Evolutionary conservation across 30 jellyfish, hydroid and myxozoan species (phyloP).

Genomic region (Turritopsis rubra): DNA sequence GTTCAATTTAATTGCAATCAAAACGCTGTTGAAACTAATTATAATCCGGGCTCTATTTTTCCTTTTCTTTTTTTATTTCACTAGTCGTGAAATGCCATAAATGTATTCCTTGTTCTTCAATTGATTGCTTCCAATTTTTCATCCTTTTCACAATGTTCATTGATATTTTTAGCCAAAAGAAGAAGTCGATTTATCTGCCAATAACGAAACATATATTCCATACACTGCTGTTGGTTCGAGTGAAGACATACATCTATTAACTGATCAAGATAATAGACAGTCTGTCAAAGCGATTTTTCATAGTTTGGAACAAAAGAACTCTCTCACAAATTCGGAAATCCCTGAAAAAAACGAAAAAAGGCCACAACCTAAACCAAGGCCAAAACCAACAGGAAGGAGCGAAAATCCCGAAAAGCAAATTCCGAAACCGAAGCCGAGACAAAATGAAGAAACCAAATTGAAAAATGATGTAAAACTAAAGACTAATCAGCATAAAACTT

Average conservation of each 20-base stretch:
- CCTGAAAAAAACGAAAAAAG: neutral
- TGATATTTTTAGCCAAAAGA: neutral
- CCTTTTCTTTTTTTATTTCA: too few relatives aligned
- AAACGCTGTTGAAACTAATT: too few relatives aligned
- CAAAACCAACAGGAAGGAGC: neutral
- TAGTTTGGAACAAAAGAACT: neutral
- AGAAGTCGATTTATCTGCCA: neutral
- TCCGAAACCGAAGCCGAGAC: neutral
- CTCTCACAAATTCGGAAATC: neutral
- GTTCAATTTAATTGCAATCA: too few relatives aligned
- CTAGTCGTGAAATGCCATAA: too few relatives aligned
- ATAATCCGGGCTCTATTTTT: too few relatives aligned
- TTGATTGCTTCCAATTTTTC: too few relatives aligned
- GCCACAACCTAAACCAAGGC: slow-evolving; percentile 14
- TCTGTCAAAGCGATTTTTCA: neutral
- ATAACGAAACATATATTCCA: neutral
- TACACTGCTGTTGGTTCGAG: slow-evolving; percentile 21
- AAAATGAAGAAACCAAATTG: neutral
- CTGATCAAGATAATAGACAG: neutral
- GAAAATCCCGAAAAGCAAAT: neutral
- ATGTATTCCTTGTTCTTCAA: too few relatives aligned
- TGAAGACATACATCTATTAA: slow-evolving; percentile 11
- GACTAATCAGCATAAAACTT: neutral
- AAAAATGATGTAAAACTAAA: neutral
- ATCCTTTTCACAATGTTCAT: neutral